phyloP scores from a whole-genome alignment of 2,797 vertebrate species.

The Kryptolebias ocellatus region DNA sequence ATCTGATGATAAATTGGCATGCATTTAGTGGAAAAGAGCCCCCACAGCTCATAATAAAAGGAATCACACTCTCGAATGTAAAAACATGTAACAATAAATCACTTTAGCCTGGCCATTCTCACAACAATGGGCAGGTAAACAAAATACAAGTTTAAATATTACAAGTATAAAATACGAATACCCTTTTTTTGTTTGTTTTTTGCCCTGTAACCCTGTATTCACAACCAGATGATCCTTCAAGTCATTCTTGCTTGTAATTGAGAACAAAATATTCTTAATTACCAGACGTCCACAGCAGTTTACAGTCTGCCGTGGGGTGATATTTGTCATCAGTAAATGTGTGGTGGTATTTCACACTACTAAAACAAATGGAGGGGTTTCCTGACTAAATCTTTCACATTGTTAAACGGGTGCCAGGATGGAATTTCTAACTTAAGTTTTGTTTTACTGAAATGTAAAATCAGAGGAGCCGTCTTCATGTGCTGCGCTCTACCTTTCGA shows the following conservation, averaged over 20 bases:
- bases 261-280: slow-evolving; percentile 22
- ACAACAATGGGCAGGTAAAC: slow-evolving; percentile 47
- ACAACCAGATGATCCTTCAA: slow-evolving; percentile 30
- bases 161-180: slow-evolving; percentile 61
- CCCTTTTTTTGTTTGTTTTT: slow-evolving; percentile 53
- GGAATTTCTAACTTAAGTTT: not conserved
- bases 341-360: slow-evolving; percentile 27
- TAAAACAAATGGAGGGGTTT: slow-evolving; percentile 26
- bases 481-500: not conserved
- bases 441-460: slow-evolving; percentile 23
- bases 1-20: slow-evolving; percentile 79
- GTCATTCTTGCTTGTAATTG: slow-evolving; percentile 6
- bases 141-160: slow-evolving; percentile 60
- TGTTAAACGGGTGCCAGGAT: not conserved
- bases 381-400: not conserved
- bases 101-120: slow-evolving; percentile 51
- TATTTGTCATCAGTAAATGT: slow-evolving; percentile 3
- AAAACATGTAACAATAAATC: slow-evolving; percentile 53
- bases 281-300: slow-evolving; percentile 1
- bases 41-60: slow-evolving; percentile 54
- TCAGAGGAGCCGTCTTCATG: not conserved
- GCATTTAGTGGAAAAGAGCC: slow-evolving; percentile 64
- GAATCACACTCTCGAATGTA: slow-evolving; percentile 44
- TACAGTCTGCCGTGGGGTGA: slow-evolving; percentile 2
- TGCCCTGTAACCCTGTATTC: slow-evolving; percentile 35